Evolutionary conservation across 1,140 invertebrate genomes (phyloP), one percentile per base, ranked within the genome.

Genomic region (Temnothorax longispinosus): DNA sequence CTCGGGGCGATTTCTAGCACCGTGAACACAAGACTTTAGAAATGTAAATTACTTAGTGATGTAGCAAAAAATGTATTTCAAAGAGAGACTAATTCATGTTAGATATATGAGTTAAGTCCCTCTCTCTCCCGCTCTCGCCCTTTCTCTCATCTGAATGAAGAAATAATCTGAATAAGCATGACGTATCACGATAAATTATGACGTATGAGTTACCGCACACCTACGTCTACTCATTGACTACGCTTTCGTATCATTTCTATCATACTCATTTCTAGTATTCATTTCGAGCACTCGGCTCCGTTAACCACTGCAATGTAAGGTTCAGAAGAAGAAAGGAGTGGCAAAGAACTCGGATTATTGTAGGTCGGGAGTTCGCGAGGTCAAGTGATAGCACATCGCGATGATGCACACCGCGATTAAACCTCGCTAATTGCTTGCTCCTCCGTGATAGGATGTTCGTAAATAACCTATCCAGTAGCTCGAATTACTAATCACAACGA

Each of bases 391-490:
- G 27, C 54, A 78, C 54, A 78, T 88, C 56, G 50, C 56, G 50
- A 85, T 77, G 27, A 32, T 72, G 69, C 54, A 15, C 15, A n/a
- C 15, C n/a, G 35, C 47, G 81, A 88, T 88, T 88, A 64, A 84
- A 58, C 88, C 75, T 88, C 47, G 44, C 67, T 89, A 88, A 89
- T 86, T 88, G 58, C 87, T 88, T 15, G 81, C 50, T 88, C 35
- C 80, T n/a, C 10, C 52, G 65, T 44, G 78, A 64, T 52, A n/a
- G 44, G n/a, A 8, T n/a, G 1, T 72, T 54, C 54, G 44, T 86
- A 88, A 86, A 89, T 86, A 67, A 21, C 41, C 21, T 38, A 69
- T 11, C 32, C 52, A 41, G 15, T 44, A 58, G 27, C 58, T 75
- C 58, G 62, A 41, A 88, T 86, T 74, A 75, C 62, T 27, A 67